Evolutionary conservation across 2,113 vertebrate genomes (phyloP).

Genomic region (Dascyllus trimaculatus): DNA sequence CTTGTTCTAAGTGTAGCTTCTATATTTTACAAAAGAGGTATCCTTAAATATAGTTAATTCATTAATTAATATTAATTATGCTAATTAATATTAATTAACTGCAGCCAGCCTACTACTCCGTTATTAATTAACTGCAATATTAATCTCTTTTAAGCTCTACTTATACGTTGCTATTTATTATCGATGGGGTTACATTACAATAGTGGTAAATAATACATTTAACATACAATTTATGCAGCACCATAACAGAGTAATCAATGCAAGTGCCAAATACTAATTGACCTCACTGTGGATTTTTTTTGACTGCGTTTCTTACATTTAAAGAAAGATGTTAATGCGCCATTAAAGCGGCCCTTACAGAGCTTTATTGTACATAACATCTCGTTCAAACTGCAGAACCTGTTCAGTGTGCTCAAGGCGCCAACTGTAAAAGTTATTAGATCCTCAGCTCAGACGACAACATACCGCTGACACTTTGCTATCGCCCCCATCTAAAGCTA

Average conservation of each 20-base stretch:
- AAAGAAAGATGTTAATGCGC: constrained; percentile 1
- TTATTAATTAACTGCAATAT: constrained; percentile 71
- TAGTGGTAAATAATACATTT: constrained; percentile 47
- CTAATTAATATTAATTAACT: constrained; percentile 79
- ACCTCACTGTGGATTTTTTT: neutral
- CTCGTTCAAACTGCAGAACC: constrained; percentile 52
- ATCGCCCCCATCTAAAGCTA: constrained; percentile 44
- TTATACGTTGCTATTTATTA: constrained; percentile 61
- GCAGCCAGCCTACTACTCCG: constrained; percentile 60
- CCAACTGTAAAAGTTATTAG: constrained; percentile 50
- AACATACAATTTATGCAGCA: constrained; percentile 36
- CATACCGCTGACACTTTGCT: constrained; percentile 47
- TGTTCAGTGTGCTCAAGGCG: constrained; percentile 45
- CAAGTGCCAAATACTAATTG: constrained; percentile 13
- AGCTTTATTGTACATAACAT: constrained; percentile 36
- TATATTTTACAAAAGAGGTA: constrained; percentile 59
- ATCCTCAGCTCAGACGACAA: constrained; percentile 32
- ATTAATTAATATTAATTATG: constrained; percentile 75
- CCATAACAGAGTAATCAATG: constrained; percentile 40
- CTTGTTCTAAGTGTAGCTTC: constrained; percentile 45
- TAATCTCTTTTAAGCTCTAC: constrained; percentile 74
- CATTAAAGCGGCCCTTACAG: constrained; percentile 18
- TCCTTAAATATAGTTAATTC: constrained; percentile 74
- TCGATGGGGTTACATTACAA: constrained; percentile 35
- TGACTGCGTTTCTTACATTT: neutral